Base-by-base conservation (phyloP, 2,888 invertebrate genomes). In the Ellobium chinense region DNA sequence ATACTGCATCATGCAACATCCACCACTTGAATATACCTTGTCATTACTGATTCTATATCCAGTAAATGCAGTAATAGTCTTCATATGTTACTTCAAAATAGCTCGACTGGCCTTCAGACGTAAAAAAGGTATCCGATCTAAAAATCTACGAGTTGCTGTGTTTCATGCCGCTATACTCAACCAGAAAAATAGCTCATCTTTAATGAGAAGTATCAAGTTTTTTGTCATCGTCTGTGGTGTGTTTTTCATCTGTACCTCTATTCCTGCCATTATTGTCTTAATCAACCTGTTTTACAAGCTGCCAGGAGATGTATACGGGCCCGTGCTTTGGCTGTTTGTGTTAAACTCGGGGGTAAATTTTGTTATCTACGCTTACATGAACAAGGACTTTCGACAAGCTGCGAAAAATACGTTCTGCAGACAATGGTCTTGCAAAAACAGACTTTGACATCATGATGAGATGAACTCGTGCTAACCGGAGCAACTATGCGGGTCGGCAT, bases 51-150 rank as follows among this genome's bases (percentile, higher is more conserved):
- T 34, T 3, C 2, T 36, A 24, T 58, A 72, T 12, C 12, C n/a
- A n/a, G 4, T 46, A 1, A 39, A 31, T 46, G 2, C 12, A 1
- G 34, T 63, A 2, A 24, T 63, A 29, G n/a, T 74, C 4, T 65
- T 62, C 37, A 46, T 63, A 31, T 31, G 62, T n/a, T 74, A 74
- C 21, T 27, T 74, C 14, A 39, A 46, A 31, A 74, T 74, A 31
- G 63, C 62, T n/a, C 4, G 31, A 18, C 34, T 74, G 31, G 63
- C 74, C 9, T 36, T 72, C 24, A 18, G 24, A 27, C 74, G 63
- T 24, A 65, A 65, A n/a, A 62, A 31, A 65, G 74, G 63, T 12
- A 31, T 37, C 21, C 62, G 12, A n/a, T 14, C 5, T n/a, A 54
- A 29, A 24, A 37, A 29, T 29, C 5, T 56, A 37, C 21, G 18